Conservation (phyloP, 2,797 vertebrate genomes). For the Oreochromis mossambicus region DNA sequence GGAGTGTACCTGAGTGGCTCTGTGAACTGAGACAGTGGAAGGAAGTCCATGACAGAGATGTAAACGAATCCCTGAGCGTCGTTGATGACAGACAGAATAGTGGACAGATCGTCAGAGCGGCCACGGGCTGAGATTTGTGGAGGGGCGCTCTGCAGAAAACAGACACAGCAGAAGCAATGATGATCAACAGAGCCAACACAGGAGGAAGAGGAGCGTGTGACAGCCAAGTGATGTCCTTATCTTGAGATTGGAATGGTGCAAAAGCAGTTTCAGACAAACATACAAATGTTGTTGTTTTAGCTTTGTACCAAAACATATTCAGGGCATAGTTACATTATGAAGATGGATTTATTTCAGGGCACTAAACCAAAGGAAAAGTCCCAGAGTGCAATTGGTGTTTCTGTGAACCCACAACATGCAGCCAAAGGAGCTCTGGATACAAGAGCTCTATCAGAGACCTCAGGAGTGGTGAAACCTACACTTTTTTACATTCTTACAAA, state of each 20-base stretch:
- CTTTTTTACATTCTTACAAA: not conserved
- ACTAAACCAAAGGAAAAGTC: not conserved
- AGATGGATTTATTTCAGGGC: not conserved
- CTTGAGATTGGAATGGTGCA: not conserved
- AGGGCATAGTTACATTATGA: not conserved
- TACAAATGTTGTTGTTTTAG: not conserved
- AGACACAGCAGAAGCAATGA: not conserved
- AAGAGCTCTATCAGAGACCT: not conserved
- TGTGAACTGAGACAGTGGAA: slow-evolving; percentile 73
- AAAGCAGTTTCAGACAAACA: not conserved
- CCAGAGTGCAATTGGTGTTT: not conserved
- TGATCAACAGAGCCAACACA: not conserved
- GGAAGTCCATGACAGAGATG: slow-evolving; percentile 81
- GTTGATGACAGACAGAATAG: slow-evolving; percentile 75
- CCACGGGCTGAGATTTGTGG: slow-evolving; percentile 69
- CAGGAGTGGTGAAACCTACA: not conserved
- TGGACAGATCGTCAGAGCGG: slow-evolving; percentile 74
- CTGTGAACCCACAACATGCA: not conserved
- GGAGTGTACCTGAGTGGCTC: slow-evolving; percentile 64
- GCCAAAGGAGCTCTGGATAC: not conserved
- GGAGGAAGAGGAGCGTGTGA: not conserved
- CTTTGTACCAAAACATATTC: not conserved
- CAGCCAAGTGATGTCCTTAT: not conserved
- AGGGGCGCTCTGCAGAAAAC: slow-evolving; percentile 71
- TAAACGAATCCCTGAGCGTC: slow-evolving; percentile 73